These are phyloP conservation scores for Sylvia atricapilla DNA, from an alignment of 2,113 vertebrate genomes.

Conservation along the genomic window DNA sequence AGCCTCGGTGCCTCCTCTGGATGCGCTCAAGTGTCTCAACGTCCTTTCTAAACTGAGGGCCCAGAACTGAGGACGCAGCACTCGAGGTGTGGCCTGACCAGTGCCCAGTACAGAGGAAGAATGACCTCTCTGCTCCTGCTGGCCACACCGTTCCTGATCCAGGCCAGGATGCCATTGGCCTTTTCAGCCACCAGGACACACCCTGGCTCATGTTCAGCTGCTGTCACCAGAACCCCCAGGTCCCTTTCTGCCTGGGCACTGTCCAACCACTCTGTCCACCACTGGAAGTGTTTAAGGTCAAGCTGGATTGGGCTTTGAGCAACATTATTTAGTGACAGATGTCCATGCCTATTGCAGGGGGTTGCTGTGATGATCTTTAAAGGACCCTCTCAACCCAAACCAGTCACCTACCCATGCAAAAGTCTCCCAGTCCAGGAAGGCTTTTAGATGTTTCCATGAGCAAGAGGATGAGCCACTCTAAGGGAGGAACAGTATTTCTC, in stretches of 20 bases:
- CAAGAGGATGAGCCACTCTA: neutral
- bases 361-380: neutral
- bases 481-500: neutral
- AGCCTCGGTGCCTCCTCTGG: neutral
- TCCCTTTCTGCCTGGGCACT: neutral
- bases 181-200: neutral
- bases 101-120: accelerated
- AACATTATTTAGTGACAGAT: neutral
- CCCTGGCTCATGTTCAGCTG: neutral
- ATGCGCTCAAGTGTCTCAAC: accelerated
- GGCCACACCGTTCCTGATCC: neutral
- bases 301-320: neutral
- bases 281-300: neutral
- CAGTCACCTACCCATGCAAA: neutral
- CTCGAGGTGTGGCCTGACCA: neutral
- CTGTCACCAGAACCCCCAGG: neutral
- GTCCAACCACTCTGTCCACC: neutral
- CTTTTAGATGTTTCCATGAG: neutral
- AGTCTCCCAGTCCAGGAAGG: neutral
- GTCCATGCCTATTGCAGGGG: neutral
- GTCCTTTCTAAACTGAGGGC: neutral
- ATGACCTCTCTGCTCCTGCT: neutral
- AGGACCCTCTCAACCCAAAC: neutral
- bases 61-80: neutral
- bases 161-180: neutral